Conservation (phyloP, 2,797 vertebrate species). For the Ptychadena robeensis region DNA sequence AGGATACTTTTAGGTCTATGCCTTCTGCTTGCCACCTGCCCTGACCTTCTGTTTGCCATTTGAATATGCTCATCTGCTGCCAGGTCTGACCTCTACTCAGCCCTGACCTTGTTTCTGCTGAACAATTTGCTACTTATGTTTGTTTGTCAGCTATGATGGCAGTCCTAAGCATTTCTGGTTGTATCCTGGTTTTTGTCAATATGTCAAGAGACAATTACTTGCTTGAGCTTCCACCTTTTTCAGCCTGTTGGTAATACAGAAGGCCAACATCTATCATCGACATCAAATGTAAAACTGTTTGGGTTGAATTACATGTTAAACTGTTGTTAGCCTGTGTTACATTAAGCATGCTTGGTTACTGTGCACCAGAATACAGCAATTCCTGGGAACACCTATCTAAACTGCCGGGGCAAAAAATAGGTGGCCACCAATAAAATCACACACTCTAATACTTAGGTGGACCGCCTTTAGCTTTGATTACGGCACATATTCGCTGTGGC, state of each 20-base stretch:
- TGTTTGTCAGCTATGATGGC: background rate
- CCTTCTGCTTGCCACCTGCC: background rate
- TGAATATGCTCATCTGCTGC: background rate
- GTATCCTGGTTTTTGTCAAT: background rate
- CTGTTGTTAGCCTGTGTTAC: too few relatives aligned
- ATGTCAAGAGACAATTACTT: background rate
- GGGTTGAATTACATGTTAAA: too few relatives aligned
- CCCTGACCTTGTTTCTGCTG: background rate
- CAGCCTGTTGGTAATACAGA: background rate
- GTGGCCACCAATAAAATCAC: too few relatives aligned
- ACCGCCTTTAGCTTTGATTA: too few relatives aligned
- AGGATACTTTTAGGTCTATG: background rate
- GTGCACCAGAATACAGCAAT: background rate
- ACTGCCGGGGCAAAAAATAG: too few relatives aligned
- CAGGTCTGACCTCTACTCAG: background rate
- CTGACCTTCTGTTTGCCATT: background rate
- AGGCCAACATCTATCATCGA: background rate
- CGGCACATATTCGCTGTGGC: too few relatives aligned
- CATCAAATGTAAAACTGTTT: background rate
- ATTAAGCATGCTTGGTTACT: too few relatives aligned
- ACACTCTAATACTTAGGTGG: too few relatives aligned
- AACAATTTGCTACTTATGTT: background rate
- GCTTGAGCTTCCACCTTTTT: background rate
- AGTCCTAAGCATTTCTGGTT: background rate
- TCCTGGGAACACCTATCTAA: too few relatives aligned